Conservation (phyloP, 2,113 vertebrate species). For the Campylorhamphus procurvoides region DNA sequence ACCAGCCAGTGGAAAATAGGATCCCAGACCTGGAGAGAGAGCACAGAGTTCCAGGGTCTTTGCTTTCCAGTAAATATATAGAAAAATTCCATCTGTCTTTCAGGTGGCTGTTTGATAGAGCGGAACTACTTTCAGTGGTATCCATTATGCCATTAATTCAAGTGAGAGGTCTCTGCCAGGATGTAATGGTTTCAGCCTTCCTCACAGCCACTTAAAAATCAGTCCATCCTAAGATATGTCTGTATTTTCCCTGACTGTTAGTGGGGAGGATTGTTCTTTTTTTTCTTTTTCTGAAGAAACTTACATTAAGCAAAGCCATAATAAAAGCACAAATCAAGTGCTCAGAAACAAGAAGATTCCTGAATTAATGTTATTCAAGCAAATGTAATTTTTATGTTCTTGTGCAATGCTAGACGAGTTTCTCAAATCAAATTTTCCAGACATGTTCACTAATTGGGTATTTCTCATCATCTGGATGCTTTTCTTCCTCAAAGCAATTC, state of each 20-base stretch:
- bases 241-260: not conserved
- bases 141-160: not conserved
- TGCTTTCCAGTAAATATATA: not conserved
- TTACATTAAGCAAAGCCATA: not conserved
- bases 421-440: constrained; percentile 51
- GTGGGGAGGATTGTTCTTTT: not conserved
- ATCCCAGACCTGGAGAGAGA: not conserved
- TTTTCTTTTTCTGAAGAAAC: not conserved
- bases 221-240: not conserved
- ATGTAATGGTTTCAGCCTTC: not conserved
- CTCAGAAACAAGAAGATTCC: not conserved
- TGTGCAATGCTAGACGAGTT: constrained; percentile 18
- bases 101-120: not conserved
- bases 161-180: not conserved
- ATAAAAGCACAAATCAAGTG: not conserved
- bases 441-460: constrained; percentile 6
- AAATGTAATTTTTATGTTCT: constrained; percentile 29
- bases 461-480: not conserved
- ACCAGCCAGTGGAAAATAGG: not conserved
- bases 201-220: not conserved
- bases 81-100: not conserved
- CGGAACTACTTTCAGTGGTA: not conserved
- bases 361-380: not conserved
- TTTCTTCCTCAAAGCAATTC: constrained; percentile 3
- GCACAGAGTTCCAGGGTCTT: not conserved